These are phyloP conservation scores for Monopis laevigella DNA, from an alignment of 2,888 invertebrate species.

Conservation along the genomic window DNA sequence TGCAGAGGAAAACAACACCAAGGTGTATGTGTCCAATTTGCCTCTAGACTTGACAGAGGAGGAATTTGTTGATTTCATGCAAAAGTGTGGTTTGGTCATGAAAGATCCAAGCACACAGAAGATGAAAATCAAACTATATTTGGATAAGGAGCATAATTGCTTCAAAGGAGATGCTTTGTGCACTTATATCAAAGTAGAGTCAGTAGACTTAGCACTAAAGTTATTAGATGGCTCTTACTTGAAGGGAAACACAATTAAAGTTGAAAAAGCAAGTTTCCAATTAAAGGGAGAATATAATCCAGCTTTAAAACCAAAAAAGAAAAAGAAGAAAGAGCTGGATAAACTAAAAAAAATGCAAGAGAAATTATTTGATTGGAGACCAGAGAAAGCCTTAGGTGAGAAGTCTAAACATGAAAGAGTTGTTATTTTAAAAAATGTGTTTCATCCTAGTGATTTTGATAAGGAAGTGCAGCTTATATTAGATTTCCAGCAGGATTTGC, in stretches of 20 bases:
- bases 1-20: slow-evolving; percentile 85
- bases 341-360: slow-evolving; percentile 92
- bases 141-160: slow-evolving; percentile 77
- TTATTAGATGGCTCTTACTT: slow-evolving; percentile 88
- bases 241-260: slow-evolving; percentile 82
- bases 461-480: slow-evolving; percentile 87
- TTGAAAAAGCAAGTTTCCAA: slow-evolving; percentile 93
- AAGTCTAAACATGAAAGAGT: slow-evolving; percentile 88
- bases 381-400: slow-evolving; percentile 89
- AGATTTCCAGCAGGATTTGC: slow-evolving; percentile 90
- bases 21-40: slow-evolving; percentile 94
- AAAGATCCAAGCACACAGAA: slow-evolving; percentile 81
- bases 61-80: slow-evolving; percentile 91
- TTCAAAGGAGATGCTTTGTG: slow-evolving; percentile 97
- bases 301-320: slow-evolving; percentile 88
- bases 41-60: slow-evolving; percentile 90
- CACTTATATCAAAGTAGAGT: slow-evolving; percentile 96
- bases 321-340: slow-evolving; percentile 88
- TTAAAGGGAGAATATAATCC: slow-evolving; percentile 96
- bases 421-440: slow-evolving; percentile 94
- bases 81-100: slow-evolving; percentile 95
- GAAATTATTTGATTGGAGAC: slow-evolving; percentile 96
- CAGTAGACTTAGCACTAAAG: slow-evolving; percentile 90
- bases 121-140: slow-evolving; percentile 93
- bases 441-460: slow-evolving; percentile 89